Base-by-base conservation (phyloP, 2,888 invertebrate species). In the Megamerina dolium region DNA sequence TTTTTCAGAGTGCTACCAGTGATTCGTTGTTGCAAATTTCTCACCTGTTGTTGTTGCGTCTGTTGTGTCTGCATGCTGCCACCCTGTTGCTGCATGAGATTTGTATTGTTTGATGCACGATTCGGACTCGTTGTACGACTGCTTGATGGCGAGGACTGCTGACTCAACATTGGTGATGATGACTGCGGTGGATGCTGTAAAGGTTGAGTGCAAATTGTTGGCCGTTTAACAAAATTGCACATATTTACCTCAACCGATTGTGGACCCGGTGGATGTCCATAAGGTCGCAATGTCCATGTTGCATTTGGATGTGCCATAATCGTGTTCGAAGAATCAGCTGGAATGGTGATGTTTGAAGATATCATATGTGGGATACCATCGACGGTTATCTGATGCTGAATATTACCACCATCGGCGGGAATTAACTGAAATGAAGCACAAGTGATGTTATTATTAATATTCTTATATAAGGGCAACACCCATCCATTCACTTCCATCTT, bases 81-180 rank as follows among this genome's bases (percentile, higher is more conserved):
- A 23, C 19, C 19, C 39, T 33, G 40, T 42, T 53, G 31, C 26
- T 55, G 54, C 37, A 58, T 56, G n/a, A 53, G 50, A 16, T 53
- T 52, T 36, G 46, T 53, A 27, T 48, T 51, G n/a, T n/a, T n/a
- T 36, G 56, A 53, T 36, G 54, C 54, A 41, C 78, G 68, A 52
- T 76, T 77, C 4, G 85, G 85, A 39, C 85, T 85, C 26, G 78
- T 77, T 39, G 83, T 77, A 58, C 85, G 78, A 58, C 87, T 87
- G 64, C 85, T 85, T 48, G 83, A 82, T 34, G 88, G 87, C 33
- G 89, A 87, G 39, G 85, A 82, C 56, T 80, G 78, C 54, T 80
- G 80, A 60, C 81, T 82, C 63, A 85, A 77, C 68, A 84, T 77
- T 10, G 87, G 85, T 37, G 87, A 85, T 49, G 80, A 72, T 39